Evolutionary conservation across 2,113 vertebrate genomes (phyloP).

Genomic region (Cettia cetti): DNA sequence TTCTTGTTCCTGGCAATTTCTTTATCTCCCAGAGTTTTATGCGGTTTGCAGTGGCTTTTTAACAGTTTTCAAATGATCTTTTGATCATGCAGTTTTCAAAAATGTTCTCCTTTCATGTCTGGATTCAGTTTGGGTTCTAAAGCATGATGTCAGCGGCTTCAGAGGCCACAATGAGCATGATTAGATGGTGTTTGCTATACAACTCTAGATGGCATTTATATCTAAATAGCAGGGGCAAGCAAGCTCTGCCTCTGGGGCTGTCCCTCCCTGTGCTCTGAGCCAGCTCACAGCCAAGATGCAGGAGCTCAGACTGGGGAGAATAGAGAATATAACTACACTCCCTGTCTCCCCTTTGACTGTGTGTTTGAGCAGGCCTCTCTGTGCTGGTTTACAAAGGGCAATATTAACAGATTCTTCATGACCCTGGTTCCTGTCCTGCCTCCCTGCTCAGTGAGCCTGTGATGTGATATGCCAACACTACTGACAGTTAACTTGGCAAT

Average conservation of each 20-base stretch:
- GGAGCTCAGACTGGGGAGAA: background rate
- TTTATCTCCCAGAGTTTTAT: background rate
- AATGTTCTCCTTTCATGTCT: background rate
- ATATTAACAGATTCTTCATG: background rate
- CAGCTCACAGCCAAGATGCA: background rate
- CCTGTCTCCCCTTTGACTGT: background rate
- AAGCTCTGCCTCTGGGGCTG: background rate
- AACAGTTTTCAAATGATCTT: background rate
- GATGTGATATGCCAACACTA: background rate
- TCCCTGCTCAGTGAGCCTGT: accelerated
- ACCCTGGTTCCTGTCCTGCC: background rate
- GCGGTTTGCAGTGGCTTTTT: background rate
- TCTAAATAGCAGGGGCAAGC: background rate
- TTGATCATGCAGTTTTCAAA: background rate
- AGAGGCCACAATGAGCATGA: background rate
- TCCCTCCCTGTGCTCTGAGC: background rate
- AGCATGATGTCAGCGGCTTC: background rate
- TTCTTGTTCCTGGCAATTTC: background rate
- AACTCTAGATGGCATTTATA: background rate
- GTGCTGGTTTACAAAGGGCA: background rate
- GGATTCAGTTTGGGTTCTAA: background rate
- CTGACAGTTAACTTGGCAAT: background rate
- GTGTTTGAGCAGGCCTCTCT: background rate
- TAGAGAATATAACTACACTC: background rate
- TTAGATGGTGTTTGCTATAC: background rate